Evolutionary conservation across 2,888 invertebrate species (phyloP).

Genomic region (Ichneumon xanthorius): DNA sequence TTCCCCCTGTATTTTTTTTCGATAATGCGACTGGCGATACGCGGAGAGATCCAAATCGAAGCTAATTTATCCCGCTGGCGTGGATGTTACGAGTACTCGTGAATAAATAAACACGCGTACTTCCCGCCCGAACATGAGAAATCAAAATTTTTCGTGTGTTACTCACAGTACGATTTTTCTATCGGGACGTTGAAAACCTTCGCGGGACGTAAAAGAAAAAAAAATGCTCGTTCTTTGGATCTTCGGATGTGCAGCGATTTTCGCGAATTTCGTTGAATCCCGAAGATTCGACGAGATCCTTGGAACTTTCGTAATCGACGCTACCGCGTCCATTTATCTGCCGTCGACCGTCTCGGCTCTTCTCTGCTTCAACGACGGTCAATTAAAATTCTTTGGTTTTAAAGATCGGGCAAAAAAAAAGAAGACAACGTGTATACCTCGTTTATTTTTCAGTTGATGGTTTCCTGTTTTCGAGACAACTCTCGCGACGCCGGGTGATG

Average conservation of each 20-base stretch:
- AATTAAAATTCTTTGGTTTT: conserved; percentile 12
- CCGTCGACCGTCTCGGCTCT: conserved; percentile 72
- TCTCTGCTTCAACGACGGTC: conserved; percentile 73
- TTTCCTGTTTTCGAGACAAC: conserved; percentile 70
- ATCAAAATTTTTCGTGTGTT: neutral
- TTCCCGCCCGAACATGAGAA: neutral
- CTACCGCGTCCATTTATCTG: conserved; percentile 65
- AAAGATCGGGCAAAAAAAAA: neutral
- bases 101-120: conserved; percentile 35
- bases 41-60: conserved; percentile 22
- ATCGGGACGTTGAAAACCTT: neutral
- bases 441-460: conserved; percentile 70
- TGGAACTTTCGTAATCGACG: conserved; percentile 70
- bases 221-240: conserved; percentile 38
- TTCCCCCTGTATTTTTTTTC: conserved; percentile 18
- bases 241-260: conserved; percentile 19
- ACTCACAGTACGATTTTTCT: conserved; percentile 35
- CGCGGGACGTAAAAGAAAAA: neutral
- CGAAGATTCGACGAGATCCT: conserved; percentile 64
- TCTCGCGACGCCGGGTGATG: conserved; percentile 72
- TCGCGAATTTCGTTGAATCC: conserved; percentile 31
- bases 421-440: conserved; percentile 28
- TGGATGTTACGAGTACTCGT: conserved; percentile 27
- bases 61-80: neutral
- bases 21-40: conserved; percentile 43